phyloP scores from a whole-genome alignment of 2,797 vertebrate genomes.

The Rhabdomys pumilio region DNA sequence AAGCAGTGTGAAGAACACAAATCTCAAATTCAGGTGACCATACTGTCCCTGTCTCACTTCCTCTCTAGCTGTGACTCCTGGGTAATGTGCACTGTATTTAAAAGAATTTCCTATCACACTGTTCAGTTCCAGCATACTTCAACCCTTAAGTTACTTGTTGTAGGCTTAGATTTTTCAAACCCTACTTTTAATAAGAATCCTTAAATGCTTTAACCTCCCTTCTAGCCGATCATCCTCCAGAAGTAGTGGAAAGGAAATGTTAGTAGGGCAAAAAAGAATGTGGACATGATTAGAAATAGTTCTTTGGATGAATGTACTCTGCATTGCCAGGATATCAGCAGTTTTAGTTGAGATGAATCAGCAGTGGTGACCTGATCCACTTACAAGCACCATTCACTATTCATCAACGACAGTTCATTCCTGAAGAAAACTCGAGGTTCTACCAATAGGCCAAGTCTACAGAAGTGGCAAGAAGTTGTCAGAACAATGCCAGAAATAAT shows the following conservation, averaged over 20 bases:
- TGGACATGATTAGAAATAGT: background rate
- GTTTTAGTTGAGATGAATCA: no score
- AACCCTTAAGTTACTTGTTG: background rate
- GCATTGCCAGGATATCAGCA: background rate
- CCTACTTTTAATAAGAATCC: background rate
- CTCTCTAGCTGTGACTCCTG: background rate
- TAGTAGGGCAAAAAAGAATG: background rate
- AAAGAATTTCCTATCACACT: background rate
- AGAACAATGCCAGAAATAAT: background rate
- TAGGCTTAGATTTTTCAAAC: background rate
- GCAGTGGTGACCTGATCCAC: background rate
- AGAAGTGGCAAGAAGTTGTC: background rate
- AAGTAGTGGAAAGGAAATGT: background rate
- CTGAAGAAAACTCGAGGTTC: background rate
- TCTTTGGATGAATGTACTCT: background rate
- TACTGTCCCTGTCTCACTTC: background rate
- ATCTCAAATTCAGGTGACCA: background rate
- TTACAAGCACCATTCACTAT: background rate
- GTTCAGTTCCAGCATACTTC: background rate
- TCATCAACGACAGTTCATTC: background rate
- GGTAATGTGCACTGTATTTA: background rate
- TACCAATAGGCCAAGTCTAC: background rate
- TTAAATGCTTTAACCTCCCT: background rate
- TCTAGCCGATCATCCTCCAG: background rate
- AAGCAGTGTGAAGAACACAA: background rate